Percentiles rank a stretch among this genome's conserved stretches.
Conservation (phyloP, 1,140 invertebrate species). For the Cheumatopsyche charites region DNA sequence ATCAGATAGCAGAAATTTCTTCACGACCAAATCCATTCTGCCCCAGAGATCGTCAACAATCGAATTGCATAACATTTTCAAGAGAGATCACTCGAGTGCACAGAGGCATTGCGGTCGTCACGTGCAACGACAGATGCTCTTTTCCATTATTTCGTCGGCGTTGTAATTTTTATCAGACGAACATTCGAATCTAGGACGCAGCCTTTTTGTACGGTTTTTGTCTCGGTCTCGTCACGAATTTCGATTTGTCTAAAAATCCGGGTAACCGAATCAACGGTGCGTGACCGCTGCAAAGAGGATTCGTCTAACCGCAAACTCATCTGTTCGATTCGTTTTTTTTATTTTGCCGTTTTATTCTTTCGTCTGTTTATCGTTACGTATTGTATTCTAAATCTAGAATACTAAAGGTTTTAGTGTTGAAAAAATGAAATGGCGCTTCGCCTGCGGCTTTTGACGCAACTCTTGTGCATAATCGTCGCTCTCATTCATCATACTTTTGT, state of each 20-base stretch:
- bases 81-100: neutral
- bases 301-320: too few relatives aligned
- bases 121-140: too few relatives aligned
- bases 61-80: neutral
- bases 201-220: neutral
- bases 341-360: too few relatives aligned
- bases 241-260: constrained; percentile 18
- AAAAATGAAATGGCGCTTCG: neutral
- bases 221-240: constrained; percentile 18
- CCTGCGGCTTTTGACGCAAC: neutral
- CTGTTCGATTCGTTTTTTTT: too few relatives aligned
- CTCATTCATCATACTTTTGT: too few relatives aligned
- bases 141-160: neutral
- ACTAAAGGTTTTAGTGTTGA: neutral
- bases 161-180: neutral
- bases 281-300: neutral
- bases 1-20: too few relatives aligned
- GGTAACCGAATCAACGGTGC: constrained; percentile 13
- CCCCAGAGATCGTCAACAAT: constrained; percentile 8
- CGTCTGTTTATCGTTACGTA: too few relatives aligned
- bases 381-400: too few relatives aligned
- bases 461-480: too few relatives aligned
- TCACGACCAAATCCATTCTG: neutral
- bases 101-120: constrained; percentile 3
- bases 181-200: neutral